Percentiles rank a stretch among this genome's conserved stretches.
Evolutionary conservation across 2,888 invertebrate genomes (phyloP).

Genomic region (Amitus sp.): DNA sequence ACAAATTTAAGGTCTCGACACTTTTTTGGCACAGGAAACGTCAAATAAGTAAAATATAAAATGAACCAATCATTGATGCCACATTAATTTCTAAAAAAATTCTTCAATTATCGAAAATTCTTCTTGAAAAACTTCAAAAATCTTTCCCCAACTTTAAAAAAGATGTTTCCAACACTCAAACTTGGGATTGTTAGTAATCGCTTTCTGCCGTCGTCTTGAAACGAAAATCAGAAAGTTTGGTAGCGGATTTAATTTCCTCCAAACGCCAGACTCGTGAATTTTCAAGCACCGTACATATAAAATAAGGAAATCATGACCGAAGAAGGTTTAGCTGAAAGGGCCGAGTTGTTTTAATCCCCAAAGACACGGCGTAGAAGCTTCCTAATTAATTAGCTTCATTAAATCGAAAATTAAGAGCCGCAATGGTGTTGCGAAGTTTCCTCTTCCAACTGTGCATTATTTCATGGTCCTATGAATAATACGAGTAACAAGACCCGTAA

Average conservation of each 20-base stretch:
- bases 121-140: no score
- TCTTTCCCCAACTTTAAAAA: background rate
- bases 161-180: background rate
- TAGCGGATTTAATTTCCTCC: constrained; percentile 10
- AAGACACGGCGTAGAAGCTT: constrained; percentile 44
- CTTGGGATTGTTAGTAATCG: no score
- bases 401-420: constrained; percentile 53
- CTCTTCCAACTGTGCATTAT: constrained; percentile 14
- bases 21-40: no score
- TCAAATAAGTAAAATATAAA: no score
- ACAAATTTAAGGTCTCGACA: no score
- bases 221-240: constrained; percentile 5
- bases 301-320: constrained; percentile 25
- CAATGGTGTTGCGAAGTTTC: constrained; percentile 35
- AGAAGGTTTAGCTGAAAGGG: constrained; percentile 23
- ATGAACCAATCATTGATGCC: no score
- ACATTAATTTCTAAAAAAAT: no score
- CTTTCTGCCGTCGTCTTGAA: background rate
- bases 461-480: constrained; percentile 15
- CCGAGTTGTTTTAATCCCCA: constrained; percentile 29
- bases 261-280: constrained; percentile 10
- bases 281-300: constrained; percentile 7
- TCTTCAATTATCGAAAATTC: no score
- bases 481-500: constrained; percentile 8
- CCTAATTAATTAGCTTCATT: constrained; percentile 63